Base-by-base conservation (phyloP, 2,888 invertebrate species). In the Frankliniella intonsa region DNA sequence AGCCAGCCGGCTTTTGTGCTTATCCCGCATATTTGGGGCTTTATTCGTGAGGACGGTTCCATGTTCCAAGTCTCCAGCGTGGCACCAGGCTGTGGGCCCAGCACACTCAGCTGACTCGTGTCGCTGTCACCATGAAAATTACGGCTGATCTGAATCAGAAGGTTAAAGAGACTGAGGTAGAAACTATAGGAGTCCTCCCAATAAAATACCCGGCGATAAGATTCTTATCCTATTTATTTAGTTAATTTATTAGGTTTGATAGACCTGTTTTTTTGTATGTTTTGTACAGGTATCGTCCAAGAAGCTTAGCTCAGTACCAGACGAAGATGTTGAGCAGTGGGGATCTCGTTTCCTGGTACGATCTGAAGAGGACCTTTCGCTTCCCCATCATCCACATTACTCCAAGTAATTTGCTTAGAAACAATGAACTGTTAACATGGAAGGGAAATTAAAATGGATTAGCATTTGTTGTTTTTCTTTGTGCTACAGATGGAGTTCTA, bases 401-500 rank as follows among this genome's bases (percentile, higher is more conserved):
- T 76, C 69, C 69, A 76, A 76, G 69, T 76, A 76, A 76, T 25
- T 22, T 25, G 0, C 38, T 38, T 38, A 38, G 5, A 80, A 80
- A 5, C n/a, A 19, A 27, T 3, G 27, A 19, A 80, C 7, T 27
- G 22, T 25, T 25, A 80, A 80, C 19, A 3, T 80, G 3, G 27
- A 22, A 19, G 25, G 1, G 19, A 25, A 25, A 27, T 22, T 19
- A 81, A 12, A 62, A 3, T 25, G 51, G 81, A 3, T 55, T 14
- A 3, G 5, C 3, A 1, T 17, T 81, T 25, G 0, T 12, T 81
- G 14, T 81, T 38, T 38, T 82, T 7, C 27, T n/a, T n/a, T 62
- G 49, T 69, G 25, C 80, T 83, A 12, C 81, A 91, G 91, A 86
- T 91, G 91, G 90, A 89, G 90, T 83, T 90, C 90, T 84, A 91